Evolutionary conservation across 37 sponge, comb jelly and placozoan species (phyloP), one percentile per base, ranked within the genome.

Genomic region (Chondrosia reniformis): DNA sequence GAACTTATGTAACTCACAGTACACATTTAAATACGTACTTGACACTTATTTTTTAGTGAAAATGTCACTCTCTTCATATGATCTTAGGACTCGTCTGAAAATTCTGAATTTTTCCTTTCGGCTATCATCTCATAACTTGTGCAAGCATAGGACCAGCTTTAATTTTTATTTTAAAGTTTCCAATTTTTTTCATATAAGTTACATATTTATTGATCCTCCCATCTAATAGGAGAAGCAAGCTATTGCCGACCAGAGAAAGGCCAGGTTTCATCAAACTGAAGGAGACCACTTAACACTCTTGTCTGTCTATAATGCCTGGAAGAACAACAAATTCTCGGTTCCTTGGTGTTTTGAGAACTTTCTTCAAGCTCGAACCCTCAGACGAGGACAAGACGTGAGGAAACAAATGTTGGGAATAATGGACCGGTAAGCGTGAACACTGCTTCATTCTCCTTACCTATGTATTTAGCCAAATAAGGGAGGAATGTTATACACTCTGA

Each of bases 331-430:
- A 61, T 94, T 97, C 76, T 84, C 95, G 15, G 85, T 86, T 55
- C 87, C 93, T 21, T 97, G 98, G 98, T 97, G 98, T 46, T 97
- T 78, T 59, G 98, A 97, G 84, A 94, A 97, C 84, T 97, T 97
- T 74, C 85, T 97, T 3, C 98, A 97, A 83, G 95, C 95, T 0
- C 79, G 97, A 28, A 87, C 92, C n/a, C 79, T 94, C 0, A 62
- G 82, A 25, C 76, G 91, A 33, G 90, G 93, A 28, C 95, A 97
- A 73, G 98, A 97, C 72, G 85, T 97, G 9, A 73, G 98, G 55
- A 97, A 94, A 52, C 98, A 97, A 77, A 89, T 97, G 93, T 59
- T 97, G 71, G 98, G 98, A 9, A 97, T 97, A n/a, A 97, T 97
- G 98, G 98, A 97, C 79, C 46, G 90, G 81, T 81, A 12, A 3